These are phyloP conservation scores for Epinotia demarniana DNA, from an alignment of 2,888 invertebrate species.

Conservation along the genomic window DNA sequence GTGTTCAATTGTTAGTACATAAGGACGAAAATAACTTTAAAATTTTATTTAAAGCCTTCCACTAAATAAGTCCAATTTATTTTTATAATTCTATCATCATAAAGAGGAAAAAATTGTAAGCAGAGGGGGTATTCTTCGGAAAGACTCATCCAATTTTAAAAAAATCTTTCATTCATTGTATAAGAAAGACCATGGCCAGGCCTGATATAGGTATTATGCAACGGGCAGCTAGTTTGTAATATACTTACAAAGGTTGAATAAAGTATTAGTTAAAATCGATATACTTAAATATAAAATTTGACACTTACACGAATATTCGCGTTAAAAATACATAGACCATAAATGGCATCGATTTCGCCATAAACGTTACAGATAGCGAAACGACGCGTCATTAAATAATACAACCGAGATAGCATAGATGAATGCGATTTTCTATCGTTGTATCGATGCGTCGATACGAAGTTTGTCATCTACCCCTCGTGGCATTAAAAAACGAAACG, in stretches of 20 bases:
- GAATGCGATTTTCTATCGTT: conserved; percentile 82
- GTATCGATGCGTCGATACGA: conserved; percentile 73
- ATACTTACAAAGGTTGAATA: background rate
- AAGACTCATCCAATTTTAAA: too few species aligned
- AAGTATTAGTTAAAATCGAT: background rate
- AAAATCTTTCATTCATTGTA: too few species aligned
- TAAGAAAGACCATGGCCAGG: too few species aligned
- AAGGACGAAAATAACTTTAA: background rate
- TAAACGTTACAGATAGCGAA: conserved; percentile 82
- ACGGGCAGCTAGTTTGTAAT: too few species aligned
- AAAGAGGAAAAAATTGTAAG: too few species aligned
- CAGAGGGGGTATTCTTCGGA: too few species aligned
- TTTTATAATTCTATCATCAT: too few species aligned
- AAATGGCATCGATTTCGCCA: conserved; percentile 66
- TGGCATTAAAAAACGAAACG: conserved; percentile 70
- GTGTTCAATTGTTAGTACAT: background rate
- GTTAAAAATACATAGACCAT: conserved; percentile 70
- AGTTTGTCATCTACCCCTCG: conserved; percentile 67
- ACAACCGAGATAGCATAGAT: conserved; percentile 81
- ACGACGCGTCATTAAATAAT: conserved; percentile 83
- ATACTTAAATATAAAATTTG: conserved; percentile 20
- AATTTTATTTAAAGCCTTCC: background rate
- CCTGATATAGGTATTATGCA: too few species aligned
- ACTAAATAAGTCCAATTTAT: background rate
- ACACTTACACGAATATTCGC: conserved; percentile 18